Base-by-base conservation (phyloP, 2,888 invertebrate genomes). In the Cyaniris semiargus region DNA sequence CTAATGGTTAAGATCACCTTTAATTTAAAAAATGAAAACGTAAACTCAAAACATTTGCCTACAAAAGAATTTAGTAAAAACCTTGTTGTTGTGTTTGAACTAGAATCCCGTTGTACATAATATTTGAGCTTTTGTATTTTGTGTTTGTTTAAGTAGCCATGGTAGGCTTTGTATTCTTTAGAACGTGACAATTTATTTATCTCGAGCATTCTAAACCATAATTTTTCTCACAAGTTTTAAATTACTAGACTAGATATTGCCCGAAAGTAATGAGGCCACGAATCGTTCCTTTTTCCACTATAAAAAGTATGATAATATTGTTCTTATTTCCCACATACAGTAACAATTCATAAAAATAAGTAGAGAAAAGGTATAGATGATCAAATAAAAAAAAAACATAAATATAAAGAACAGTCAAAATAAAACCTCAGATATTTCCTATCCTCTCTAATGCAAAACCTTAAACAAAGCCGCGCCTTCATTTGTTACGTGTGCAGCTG, bases 401-500 rank as follows among this genome's bases (percentile, higher is more conserved):
- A 60, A 60, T 13, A 21, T 60, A 23, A 13, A 7, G 58, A 13
- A 27, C 4, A 23, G 13, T 23, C 3, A 66, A 66, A 66, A 23
- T 15, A 66, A 23, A 66, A 66, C 23, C 23, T 66, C 53, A 53
- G 53, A 66, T 66, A 66, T 27, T 60, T 23, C 23, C 13, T 31
- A 15, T 6, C 27, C 6, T 27, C 23, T 66, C 27, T 5, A 27
- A 66, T 31, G 31, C 66, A 66, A 66, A 66, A 66, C 66, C 66
- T 27, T 31, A 66, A 66, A 66, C 27, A 66, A 66, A 31, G 66
- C 27, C 66, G 27, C 66, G 66, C 60, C 60, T 31, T 66, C 66
- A 66, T 66, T 66, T 66, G 66, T 66, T 66, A 66, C 66, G 27
- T 66, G 66, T 66, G 66, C 66, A 66, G 66, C 66, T 66, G 66